Evolutionary conservation across 1,140 invertebrate species (phyloP), one percentile per base, ranked within the genome.

Genomic region (Anastatus disparis): DNA sequence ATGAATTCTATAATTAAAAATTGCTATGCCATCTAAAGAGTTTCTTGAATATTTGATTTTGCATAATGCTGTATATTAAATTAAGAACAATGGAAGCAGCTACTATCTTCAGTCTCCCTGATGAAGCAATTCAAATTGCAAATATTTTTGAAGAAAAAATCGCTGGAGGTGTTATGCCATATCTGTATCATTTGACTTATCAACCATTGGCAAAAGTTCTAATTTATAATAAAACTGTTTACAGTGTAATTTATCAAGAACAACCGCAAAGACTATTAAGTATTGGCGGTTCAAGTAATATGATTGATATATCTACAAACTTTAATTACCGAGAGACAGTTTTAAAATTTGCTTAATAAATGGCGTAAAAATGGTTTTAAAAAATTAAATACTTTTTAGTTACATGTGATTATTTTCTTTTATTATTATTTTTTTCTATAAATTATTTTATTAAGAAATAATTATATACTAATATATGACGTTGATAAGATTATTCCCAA

Each of bases 281-380:
- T 58, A 90, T 94, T 31, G 92, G 91, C 1, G 95, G 95, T 3
- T 92, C 91, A 35, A 94, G 93, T 78, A 89, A 91, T 24, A 90
- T 92, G 68, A 90, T 97, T 50, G 94, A 96, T 82, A 84, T 96
- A 42, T 93, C 94, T 75, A 94, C 92, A 72, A 93, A 95, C 77
- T 95, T 95, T 77, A 93, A 92, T 76, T 94, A 94, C 79, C 88
- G 89, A 74, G 93, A 94, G 82, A 88, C 92, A 78, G 85, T 89
- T 63, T 84, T 93, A 29, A 88, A 89, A 72, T 90, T 93, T 74
- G 87, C 87, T 61, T 62, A 17, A 62, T 62, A 17, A n/a, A n/a
- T n/a, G n/a, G n/a, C n/a, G n/a, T n/a, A n/a, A n/a, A n/a, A n/a
- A n/a, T n/a, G n/a, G n/a, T n/a, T n/a, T n/a, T n/a, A n/a, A n/a